Conservation (phyloP, 2,797 vertebrate genomes). For the Sarcoramphus papa region DNA sequence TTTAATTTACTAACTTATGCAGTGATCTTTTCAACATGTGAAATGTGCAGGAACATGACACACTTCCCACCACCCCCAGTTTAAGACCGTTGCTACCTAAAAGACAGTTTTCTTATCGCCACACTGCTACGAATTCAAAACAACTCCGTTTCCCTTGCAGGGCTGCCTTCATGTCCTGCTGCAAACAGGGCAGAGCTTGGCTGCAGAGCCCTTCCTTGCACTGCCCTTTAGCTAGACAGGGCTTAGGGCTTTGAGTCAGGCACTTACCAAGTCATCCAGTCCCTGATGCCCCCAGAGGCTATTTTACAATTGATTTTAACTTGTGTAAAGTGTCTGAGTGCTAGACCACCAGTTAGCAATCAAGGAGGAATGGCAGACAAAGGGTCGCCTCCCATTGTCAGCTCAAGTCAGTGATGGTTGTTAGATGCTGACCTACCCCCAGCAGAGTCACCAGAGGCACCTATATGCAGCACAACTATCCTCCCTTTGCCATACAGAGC, state of each 20-base stretch:
- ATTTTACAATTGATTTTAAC: background rate
- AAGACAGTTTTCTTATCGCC: background rate
- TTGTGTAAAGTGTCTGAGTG: background rate
- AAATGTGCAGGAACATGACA: background rate
- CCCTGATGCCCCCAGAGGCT: background rate
- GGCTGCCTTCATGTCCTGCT: background rate
- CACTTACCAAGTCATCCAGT: background rate
- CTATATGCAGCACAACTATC: background rate
- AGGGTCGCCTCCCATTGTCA: background rate
- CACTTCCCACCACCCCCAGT: background rate
- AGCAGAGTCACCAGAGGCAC: background rate
- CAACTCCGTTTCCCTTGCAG: accelerated
- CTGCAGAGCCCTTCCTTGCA: background rate
- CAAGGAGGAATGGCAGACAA: background rate
- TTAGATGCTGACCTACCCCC: background rate
- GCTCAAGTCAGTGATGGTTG: background rate
- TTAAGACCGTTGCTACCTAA: background rate
- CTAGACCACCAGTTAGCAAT: background rate
- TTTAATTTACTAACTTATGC: background rate
- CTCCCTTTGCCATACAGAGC: background rate
- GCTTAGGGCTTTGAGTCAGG: background rate
- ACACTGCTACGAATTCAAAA: background rate
- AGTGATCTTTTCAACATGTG: background rate
- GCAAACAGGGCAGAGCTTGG: background rate
- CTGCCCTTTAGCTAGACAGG: background rate